Evolutionary conservation across 2,113 vertebrate species (phyloP).

Genomic region (Grus americana): DNA sequence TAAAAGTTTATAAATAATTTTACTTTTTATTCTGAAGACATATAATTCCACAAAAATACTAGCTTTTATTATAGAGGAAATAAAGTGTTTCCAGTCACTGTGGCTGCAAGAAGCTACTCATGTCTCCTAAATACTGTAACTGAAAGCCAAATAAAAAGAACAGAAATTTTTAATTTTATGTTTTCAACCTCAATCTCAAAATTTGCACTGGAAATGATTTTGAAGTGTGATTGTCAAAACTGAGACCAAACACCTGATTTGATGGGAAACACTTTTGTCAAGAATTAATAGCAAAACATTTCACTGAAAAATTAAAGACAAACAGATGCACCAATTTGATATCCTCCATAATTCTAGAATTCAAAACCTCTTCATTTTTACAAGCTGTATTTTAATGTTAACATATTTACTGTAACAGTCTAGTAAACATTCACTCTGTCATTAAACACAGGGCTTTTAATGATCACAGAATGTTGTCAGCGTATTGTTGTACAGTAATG

Average conservation of each 20-base stretch:
- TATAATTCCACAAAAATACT: not conserved
- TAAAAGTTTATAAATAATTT: not conserved
- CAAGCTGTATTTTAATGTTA: not conserved
- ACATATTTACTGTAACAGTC: not conserved
- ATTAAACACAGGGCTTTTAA: constrained; percentile 4
- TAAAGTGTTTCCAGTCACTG: not conserved
- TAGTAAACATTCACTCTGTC: not conserved
- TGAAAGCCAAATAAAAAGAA: not conserved
- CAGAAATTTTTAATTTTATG: not conserved
- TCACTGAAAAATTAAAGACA: not conserved
- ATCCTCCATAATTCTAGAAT: not conserved
- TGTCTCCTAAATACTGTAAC: not conserved
- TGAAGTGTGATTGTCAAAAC: not conserved
- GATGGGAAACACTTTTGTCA: not conserved
- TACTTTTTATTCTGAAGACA: not conserved
- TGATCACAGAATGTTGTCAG: not conserved
- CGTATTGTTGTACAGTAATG: not conserved
- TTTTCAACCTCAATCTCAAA: not conserved
- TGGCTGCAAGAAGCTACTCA: not conserved
- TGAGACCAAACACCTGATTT: not conserved
- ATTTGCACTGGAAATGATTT: not conserved
- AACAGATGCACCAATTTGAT: not conserved
- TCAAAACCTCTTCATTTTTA: not conserved
- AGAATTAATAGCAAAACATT: not conserved
- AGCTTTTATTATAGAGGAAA: not conserved